Conservation (phyloP, 1,140 invertebrate species). For the Parapsyche elsis region DNA sequence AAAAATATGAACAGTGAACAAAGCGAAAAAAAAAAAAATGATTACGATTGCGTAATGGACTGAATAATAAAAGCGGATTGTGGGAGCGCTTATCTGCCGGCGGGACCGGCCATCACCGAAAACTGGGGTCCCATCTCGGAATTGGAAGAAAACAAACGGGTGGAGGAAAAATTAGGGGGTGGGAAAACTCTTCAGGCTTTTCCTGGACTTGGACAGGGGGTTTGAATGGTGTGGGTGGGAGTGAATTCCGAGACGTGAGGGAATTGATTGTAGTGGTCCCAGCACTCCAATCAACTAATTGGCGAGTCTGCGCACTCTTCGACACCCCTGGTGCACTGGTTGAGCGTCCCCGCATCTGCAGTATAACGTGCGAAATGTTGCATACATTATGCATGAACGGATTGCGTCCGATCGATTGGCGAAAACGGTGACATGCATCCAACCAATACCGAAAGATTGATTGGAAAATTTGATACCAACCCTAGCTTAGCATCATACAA, state of each 20-base stretch:
- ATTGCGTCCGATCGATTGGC: too few species aligned
- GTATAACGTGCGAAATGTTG: too few species aligned
- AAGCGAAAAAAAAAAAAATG: conserved; percentile 11
- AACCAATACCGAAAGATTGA: too few species aligned
- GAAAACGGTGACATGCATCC: too few species aligned
- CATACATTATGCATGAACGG: too few species aligned
- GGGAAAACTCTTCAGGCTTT: neutral
- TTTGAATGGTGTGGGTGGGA: too few species aligned
- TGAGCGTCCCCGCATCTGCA: too few species aligned
- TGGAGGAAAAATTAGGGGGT: neutral
- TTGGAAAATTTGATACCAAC: too few species aligned
- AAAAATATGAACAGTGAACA: neutral
- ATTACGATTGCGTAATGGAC: conserved; percentile 42
- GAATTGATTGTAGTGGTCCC: conserved; percentile 45
- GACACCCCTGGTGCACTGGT: neutral
- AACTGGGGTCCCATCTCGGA: conserved; percentile 1
- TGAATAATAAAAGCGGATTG: conserved; percentile 43
- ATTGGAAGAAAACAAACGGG: neutral
- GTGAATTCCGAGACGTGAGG: conserved; percentile 26
- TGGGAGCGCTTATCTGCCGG: neutral
- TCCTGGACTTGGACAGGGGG: neutral
- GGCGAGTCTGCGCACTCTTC: conserved; percentile 16
- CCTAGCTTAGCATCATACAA: too few species aligned
- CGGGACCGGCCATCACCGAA: conserved; percentile 10
- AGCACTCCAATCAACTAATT: conserved; percentile 45